Evolutionary conservation across 2,797 vertebrate species (phyloP).

Genomic region (Molossus alvarezi): DNA sequence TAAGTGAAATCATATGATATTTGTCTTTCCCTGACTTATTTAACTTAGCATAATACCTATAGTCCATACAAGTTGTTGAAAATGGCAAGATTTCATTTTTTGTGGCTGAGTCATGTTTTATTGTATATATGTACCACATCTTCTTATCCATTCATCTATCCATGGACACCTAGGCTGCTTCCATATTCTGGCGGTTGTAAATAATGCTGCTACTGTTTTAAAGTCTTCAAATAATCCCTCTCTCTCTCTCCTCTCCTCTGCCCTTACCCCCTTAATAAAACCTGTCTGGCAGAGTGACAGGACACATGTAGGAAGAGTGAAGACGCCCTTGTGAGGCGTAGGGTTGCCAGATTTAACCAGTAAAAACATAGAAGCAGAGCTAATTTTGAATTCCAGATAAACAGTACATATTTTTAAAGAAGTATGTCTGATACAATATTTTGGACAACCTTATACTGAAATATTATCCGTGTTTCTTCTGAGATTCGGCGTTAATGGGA

Average conservation of each 20-base stretch:
- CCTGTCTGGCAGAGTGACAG: not conserved
- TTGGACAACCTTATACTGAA: not conserved
- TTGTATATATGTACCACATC: too few species aligned
- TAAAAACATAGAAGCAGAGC: not conserved
- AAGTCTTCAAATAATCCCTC: not conserved
- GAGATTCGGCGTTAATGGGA: conserved; percentile 28
- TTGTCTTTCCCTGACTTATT: too few species aligned
- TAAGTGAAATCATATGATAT: not conserved
- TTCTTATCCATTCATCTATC: not conserved
- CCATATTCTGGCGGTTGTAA: not conserved
- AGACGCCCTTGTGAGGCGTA: not conserved
- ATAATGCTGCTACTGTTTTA: not conserved
- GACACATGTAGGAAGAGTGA: not conserved
- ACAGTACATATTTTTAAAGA: not conserved
- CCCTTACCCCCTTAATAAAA: not conserved
- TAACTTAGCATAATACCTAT: too few species aligned
- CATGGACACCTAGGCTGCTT: not conserved
- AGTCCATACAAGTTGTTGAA: too few species aligned
- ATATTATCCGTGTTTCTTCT: conserved; percentile 7
- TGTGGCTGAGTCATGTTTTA: too few species aligned
- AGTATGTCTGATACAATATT: not conserved
- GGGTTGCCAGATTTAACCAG: not conserved
- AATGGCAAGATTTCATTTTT: too few species aligned
- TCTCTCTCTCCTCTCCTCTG: not conserved
- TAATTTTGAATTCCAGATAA: conserved; percentile 52